Percentiles rank a stretch among this genome's conserved stretches.
These are phyloP conservation scores for Struthio camelus DNA, from an alignment of 2,113 vertebrate species.

Conservation along the genomic window DNA sequence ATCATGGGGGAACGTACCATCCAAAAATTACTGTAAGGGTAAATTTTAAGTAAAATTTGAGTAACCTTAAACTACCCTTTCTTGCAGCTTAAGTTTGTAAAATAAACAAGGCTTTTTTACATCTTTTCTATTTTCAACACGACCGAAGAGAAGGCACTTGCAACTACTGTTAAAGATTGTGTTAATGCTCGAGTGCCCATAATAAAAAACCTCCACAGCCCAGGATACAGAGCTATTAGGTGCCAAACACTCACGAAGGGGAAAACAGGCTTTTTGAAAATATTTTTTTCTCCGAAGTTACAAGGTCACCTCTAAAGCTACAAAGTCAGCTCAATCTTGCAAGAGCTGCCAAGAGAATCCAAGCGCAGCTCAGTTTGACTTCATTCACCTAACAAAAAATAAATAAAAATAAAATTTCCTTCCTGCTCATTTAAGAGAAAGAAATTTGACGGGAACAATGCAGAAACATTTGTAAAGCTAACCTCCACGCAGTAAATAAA, in stretches of 20 bases:
- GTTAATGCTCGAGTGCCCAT: neutral
- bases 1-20: rapidly evolving
- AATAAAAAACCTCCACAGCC: neutral
- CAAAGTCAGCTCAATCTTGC: neutral
- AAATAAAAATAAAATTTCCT: neutral
- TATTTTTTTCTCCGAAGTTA: slow-evolving; percentile 7
- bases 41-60: neutral
- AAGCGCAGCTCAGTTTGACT: slow-evolving; percentile 3
- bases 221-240: neutral
- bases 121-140: neutral
- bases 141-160: neutral
- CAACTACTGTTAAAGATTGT: neutral
- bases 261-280: slow-evolving; percentile 36
- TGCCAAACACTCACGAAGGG: slow-evolving; percentile 18
- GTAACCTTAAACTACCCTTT: neutral
- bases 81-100: neutral
- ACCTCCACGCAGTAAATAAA: neutral
- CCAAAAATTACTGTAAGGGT: neutral
- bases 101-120: neutral
- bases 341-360: slow-evolving; percentile 31
- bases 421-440: slow-evolving; percentile 20
- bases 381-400: neutral
- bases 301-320: neutral
- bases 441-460: neutral
- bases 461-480: neutral